A percentile compares a stretch with the other conserved stretches of the same genome.
Conservation (phyloP, 2,113 vertebrate genomes). For the Mormoops blainvillei region DNA sequence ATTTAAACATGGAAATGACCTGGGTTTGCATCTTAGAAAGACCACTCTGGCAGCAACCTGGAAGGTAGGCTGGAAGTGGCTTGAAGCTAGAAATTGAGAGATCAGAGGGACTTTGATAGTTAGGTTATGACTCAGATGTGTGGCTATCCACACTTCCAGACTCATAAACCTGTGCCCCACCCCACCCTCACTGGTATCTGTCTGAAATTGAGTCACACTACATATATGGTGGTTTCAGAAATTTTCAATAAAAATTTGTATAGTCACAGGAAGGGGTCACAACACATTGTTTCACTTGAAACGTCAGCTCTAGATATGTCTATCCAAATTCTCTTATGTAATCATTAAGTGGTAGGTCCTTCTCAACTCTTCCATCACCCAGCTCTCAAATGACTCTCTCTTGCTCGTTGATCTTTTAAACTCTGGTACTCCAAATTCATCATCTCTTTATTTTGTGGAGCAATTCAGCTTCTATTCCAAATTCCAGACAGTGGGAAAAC, state of each 20-base stretch:
- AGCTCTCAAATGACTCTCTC: neutral
- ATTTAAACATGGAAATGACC: neutral
- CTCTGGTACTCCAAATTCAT: conserved; percentile 15
- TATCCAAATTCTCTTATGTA: neutral
- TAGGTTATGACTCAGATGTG: neutral
- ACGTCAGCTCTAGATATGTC: neutral
- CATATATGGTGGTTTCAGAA: neutral
- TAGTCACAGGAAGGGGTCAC: neutral
- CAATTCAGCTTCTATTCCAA: neutral
- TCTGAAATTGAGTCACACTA: neutral
- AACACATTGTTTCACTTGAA: conserved; percentile 8
- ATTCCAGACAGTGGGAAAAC: neutral
- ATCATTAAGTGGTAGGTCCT: neutral
- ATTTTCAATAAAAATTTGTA: neutral
- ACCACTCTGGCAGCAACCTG: neutral
- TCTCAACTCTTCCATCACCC: neutral
- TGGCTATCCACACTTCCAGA: neutral
- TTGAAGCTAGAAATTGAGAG: neutral
- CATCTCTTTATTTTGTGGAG: neutral
- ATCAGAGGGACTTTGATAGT: neutral
- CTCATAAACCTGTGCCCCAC: neutral
- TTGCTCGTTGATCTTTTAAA: conserved; percentile 9
- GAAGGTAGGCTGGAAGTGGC: neutral
- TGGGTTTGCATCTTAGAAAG: neutral
- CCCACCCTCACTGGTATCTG: neutral